Percentiles rank a stretch among this genome's conserved stretches.
Evolutionary conservation across 2,888 invertebrate genomes (phyloP).

Genomic region (Acanthacorydalis orientalis): DNA sequence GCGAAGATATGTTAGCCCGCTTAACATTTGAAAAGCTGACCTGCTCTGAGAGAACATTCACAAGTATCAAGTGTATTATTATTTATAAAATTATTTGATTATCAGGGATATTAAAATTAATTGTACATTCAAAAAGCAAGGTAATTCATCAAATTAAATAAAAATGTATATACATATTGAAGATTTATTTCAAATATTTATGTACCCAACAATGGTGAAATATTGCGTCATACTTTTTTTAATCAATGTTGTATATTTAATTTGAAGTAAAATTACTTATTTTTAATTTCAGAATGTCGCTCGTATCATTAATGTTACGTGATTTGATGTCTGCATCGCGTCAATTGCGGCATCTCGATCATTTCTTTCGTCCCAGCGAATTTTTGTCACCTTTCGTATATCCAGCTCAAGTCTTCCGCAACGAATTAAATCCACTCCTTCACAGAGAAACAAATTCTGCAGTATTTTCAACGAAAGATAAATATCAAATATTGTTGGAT

Average conservation of each 20-base stretch:
- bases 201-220: too few species aligned
- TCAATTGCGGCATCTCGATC: conserved; percentile 11
- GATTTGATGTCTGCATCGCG: conserved; percentile 10
- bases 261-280: not conserved
- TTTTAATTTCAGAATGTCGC: not conserved
- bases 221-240: too few species aligned
- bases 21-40: too few species aligned
- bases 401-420: not conserved
- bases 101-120: too few species aligned
- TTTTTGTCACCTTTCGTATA: not conserved
- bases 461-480: conserved; percentile 38
- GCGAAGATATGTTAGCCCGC: too few species aligned
- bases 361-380: conserved; percentile 10
- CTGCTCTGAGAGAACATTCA: too few species aligned
- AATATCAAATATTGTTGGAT: conserved; percentile 50
- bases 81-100: too few species aligned
- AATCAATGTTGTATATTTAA: not conserved
- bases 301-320: not conserved
- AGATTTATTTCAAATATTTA: too few species aligned
- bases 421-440: conserved; percentile 26
- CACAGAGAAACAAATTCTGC: conserved; percentile 34
- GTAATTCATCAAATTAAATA: too few species aligned
- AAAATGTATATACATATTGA: too few species aligned
- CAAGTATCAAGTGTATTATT: too few species aligned
- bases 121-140: too few species aligned